Base-by-base conservation (phyloP, 92 coral and sea anemone species). In the Epizoanthus stellaris region DNA sequence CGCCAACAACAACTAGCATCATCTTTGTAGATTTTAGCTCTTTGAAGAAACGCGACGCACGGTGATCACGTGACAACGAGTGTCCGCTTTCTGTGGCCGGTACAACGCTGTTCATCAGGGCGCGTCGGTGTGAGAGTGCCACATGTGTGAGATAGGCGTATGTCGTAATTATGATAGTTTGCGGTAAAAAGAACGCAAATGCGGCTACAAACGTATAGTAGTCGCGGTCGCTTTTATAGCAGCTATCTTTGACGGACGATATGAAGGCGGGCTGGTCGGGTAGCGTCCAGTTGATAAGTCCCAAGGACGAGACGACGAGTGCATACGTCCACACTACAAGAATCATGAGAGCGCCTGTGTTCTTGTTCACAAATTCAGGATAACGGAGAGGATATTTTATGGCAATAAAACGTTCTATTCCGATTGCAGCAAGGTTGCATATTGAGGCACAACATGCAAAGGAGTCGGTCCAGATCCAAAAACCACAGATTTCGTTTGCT, bases 391-490 rank as follows among this genome's bases (percentile, higher is more conserved):
- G 92, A 5, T 38, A 80, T 61, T 93, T 93, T 4, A 93, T 88
- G 43, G 97, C 97, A 43, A 93, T 75, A 86, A 93, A 93, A 9
- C 97, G 79, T 81, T 93, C 97, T 25, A 93, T 84, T n/a, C 95
- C 92, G 14, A 93, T 92, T 4, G 91, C 93, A 6, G 97, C 91
- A 16, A 93, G 85, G 85, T 93, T 93, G 6, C 93, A 88, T 16
- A 93, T 87, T 3, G 97, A 93, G 14, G 97, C 89, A 73, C 97
- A 90, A 67, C 97, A 93, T 5, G 90, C 93, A n/a, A 89, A 90
- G 52, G 92, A 84, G 82, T 93, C 97, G 1, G 90, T 82, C 97
- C 97, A 93, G 76, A 91, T 77, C 97, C 97, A 93, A 47, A 93
- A 85, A 7, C 90, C 97, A 39, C 97, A 93, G 1, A 80, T 63